Evolutionary conservation across 2,888 invertebrate genomes (phyloP), one percentile per base, ranked within the genome.

Genomic region (Malacosoma neustria): DNA sequence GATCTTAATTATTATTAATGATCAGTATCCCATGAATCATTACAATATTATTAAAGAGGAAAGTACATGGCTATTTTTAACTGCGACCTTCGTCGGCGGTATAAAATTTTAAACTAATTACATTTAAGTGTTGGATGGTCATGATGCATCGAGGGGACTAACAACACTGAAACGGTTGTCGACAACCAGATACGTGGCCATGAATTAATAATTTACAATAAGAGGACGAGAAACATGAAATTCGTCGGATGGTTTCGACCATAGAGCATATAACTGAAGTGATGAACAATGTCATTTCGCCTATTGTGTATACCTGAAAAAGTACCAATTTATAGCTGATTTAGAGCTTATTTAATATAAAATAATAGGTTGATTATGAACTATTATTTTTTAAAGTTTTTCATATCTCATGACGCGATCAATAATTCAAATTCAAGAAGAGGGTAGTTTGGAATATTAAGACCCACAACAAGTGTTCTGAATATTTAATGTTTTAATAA

Each of bases 81-180:
- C 40, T 43, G 33, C 38, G 51, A 47, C 62, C 57, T 61, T 62
- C 51, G 37, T 33, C 30, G 39, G 41, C 44, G 39, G 42, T 48
- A 46, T 44, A 34, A 11, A 37, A 51, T 51, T 57, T 54, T 46
- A 38, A 46, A 51, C 57, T 59, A 61, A 69, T 63, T 60, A 57
- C 44, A 30, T 51, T 53, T 46, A 57, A 54, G 43, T 50, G 44
- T 43, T 46, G 38, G 45, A 42, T 44, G 49, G 49, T 49, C 48
- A 43, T 55, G 53, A 62, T 61, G 47, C 57, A 68, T 59, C 36
- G 52, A 36, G 40, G 37, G 45, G 38, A 40, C 43, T 49, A 55
- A 59, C 43, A 47, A 49, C 50, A 56, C 57, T 56, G 51, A 62
- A 55, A 62, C 66, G 56, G 64, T 53, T 58, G 60, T 62, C 60